Evolutionary conservation across 2,888 invertebrate species (phyloP), one percentile per base, ranked within the genome.

Genomic region (Thera obeliscata): DNA sequence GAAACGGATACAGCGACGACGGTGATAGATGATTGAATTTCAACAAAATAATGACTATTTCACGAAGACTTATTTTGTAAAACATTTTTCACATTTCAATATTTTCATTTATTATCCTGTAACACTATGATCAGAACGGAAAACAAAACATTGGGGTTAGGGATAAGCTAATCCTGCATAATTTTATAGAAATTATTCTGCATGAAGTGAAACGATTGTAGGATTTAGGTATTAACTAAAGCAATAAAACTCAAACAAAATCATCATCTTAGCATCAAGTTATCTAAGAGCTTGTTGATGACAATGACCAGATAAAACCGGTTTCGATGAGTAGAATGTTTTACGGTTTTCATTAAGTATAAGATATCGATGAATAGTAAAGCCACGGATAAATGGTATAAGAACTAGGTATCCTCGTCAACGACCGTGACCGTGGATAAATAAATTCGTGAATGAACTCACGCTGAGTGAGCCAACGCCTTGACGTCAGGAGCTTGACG

Each of bases 401-500:
- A 61, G 38, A 64, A 52, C 48, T 65, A 61, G 48, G 50, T 64
- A 62, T 68, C 69, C 65, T 70, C 66, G 73, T 74, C 76, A 74
- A 61, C 78, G 85, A 72, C 87, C 88, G 77, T 86, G 88, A 87
- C 86, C 87, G 83, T 87, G 86, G 75, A 69, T 66, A 69, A 81
- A 83, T 85, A 84, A 86, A 82, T 88, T 90, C 82, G 89, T 91
- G 91, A 92, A 91, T 91, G 90, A 88, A 89, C 82, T 86, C 88
- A 88, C 86, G 85, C 84, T 76, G 70, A 75, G 78, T 78, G 76
- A 78, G 76, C 52, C 74, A 77, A 59, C 74, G 72, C 70, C 75
- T 79, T 87, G 87, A 90, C 90, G 90, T 90, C 87, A 87, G 74
- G 66, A 71, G 69, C 57, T 59, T 87, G 86, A 88, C 89, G 89